Conservation (phyloP, 53 echinoderm and acorn worm genomes). For the Hippasteria phrygiana region DNA sequence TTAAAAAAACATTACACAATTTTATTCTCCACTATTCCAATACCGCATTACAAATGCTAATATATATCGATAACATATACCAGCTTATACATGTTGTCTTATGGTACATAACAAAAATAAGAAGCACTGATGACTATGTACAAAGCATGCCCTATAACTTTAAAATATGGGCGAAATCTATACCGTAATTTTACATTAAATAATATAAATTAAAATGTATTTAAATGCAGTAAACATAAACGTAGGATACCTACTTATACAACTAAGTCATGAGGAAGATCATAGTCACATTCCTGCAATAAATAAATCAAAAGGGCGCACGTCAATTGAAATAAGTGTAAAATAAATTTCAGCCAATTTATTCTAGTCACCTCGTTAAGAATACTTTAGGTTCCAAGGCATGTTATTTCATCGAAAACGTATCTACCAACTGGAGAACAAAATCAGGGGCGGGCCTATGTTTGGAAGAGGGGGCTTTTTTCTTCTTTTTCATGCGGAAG, state of each 20-base stretch:
- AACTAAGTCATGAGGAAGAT: slow-evolving; percentile 1
- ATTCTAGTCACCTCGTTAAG: no score
- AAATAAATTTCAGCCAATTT: no score
- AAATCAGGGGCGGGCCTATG: no score
- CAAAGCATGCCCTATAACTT: slow-evolving; percentile 58
- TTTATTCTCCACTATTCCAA: slow-evolving; percentile 8
- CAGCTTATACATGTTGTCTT: slow-evolving; percentile 29
- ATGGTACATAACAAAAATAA: slow-evolving; percentile 50
- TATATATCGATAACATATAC: slow-evolving; percentile 42
- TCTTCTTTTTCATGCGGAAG: no score
- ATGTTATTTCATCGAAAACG: no score
- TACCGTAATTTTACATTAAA: slow-evolving; percentile 56
- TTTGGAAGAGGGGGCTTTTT: no score
- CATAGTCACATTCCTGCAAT: slow-evolving; percentile 29
- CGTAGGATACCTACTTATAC: slow-evolving; percentile 17
- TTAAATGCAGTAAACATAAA: slow-evolving; percentile 54
- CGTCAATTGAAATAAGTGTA: neutral
- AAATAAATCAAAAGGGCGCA: slow-evolving; percentile 39
- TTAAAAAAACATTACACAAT: neutral
- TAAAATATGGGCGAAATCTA: slow-evolving; percentile 50
- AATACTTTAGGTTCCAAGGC: no score
- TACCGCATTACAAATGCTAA: slow-evolving; percentile 5
- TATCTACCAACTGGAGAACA: no score
- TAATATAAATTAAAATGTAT: slow-evolving; percentile 64
- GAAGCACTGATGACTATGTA: slow-evolving; percentile 38